These are phyloP conservation scores for Acrocephalus scirpaceus DNA, from an alignment of 2,797 vertebrate species.

Conservation along the genomic window DNA sequence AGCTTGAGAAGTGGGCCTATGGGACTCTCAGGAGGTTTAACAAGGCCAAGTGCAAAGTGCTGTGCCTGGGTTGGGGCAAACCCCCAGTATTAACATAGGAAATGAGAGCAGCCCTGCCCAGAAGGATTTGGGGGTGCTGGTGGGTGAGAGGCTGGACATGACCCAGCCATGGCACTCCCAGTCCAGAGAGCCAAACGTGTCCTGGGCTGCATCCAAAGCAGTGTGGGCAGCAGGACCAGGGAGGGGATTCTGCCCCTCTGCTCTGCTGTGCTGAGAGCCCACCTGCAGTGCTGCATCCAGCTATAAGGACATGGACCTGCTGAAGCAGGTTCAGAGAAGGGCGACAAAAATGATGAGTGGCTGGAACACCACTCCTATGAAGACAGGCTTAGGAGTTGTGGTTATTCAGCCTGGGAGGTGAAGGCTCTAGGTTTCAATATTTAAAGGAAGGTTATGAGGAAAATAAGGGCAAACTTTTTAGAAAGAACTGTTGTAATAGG, in stretches of 20 bases:
- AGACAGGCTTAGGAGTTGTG: neutral
- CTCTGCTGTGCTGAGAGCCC: neutral
- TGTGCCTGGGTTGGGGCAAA: neutral
- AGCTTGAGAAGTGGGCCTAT: neutral
- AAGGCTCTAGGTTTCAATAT: neutral
- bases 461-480: neutral
- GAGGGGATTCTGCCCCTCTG: neutral
- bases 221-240: neutral
- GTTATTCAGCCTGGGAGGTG: neutral
- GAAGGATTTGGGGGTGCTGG: fast-evolving
- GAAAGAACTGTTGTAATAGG: neutral
- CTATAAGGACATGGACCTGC: neutral
- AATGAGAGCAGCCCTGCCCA: fast-evolving
- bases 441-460: neutral
- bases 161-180: neutral
- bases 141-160: neutral
- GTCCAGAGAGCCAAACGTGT: fast-evolving
- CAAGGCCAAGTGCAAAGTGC: neutral
- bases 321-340: neutral
- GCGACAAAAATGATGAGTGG: neutral
- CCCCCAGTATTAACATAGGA: neutral
- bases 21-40: neutral
- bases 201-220: neutral
- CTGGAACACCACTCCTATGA: neutral
- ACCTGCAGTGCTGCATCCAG: neutral